Evolutionary conservation across 2,888 invertebrate species (phyloP).

Genomic region (Cryptus armator): DNA sequence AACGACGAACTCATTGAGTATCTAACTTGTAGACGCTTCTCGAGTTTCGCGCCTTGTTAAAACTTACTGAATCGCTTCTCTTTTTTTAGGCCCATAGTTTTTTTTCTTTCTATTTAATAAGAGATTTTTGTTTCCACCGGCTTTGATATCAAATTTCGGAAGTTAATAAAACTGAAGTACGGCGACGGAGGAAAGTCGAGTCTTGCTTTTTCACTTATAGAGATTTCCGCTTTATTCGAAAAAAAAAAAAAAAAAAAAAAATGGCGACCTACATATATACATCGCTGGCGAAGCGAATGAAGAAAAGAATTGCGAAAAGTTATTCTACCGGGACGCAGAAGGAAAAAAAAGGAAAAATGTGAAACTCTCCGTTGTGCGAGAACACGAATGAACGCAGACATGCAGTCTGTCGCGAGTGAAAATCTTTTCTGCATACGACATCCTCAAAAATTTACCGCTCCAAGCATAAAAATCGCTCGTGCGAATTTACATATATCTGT

Average conservation of each 20-base stretch:
- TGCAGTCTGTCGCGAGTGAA: not conserved
- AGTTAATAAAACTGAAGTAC: not conserved
- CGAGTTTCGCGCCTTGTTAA: too few relatives aligned
- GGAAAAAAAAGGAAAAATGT: not conserved
- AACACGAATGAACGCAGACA: not conserved
- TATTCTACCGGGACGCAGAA: not conserved
- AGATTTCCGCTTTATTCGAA: constrained; percentile 9
- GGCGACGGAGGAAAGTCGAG: not conserved
- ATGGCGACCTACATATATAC: not conserved
- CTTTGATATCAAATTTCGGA: not conserved
- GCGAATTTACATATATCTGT: not conserved
- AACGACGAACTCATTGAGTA: too few relatives aligned
- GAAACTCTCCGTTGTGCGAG: constrained; percentile 6
- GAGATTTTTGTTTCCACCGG: not conserved
- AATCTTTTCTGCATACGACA: constrained; percentile 1
- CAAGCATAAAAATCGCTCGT: not conserved
- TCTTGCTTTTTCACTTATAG: not conserved
- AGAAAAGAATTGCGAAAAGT: constrained; percentile 21
- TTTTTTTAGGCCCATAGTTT: not conserved
- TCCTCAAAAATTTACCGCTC: constrained; percentile 2
- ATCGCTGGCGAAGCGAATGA: not conserved
- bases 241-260: not conserved
- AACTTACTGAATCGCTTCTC: too few relatives aligned
- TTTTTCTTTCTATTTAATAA: not conserved
- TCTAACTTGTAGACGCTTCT: too few relatives aligned